A percentile compares a stretch with the other conserved stretches of the same genome.
Evolutionary conservation across 2,888 invertebrate species (phyloP).

Genomic region (Microctonus brassicae): DNA sequence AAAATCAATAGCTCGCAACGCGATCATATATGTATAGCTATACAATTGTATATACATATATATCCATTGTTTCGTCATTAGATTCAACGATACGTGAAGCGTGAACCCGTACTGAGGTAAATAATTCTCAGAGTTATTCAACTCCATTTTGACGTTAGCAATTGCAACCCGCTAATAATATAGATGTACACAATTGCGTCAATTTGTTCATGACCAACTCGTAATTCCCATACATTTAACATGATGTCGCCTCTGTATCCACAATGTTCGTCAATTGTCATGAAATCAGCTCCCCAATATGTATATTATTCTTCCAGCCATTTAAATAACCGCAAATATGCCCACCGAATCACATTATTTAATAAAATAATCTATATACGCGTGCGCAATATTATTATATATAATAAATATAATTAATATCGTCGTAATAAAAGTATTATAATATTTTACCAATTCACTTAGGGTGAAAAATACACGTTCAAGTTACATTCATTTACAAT

Average conservation of each 20-base stretch:
- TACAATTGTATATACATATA: no score
- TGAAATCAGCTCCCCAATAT: neutral
- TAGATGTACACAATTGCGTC: constrained; percentile 7
- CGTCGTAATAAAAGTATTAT: neutral
- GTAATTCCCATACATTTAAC: constrained; percentile 23
- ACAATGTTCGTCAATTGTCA: constrained; percentile 19
- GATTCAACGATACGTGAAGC: constrained; percentile 41
- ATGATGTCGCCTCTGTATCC: constrained; percentile 12
- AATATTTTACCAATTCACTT: constrained; percentile 7
- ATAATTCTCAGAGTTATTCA: constrained; percentile 37
- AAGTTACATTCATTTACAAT: neutral
- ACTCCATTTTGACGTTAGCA: constrained; percentile 4
- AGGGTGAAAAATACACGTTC: neutral
- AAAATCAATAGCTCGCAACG: constrained; percentile 42
- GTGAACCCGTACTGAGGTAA: constrained; percentile 36
- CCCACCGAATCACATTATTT: no score
- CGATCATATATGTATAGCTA: no score
- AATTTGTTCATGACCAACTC: constrained; percentile 33
- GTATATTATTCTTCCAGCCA: neutral
- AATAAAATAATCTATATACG: no score
- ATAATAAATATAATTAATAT: neutral
- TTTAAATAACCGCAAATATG: no score
- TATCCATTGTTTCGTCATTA: constrained; percentile 54
- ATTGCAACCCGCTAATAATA: neutral
- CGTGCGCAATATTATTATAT: no score